A percentile compares a stretch with the other conserved stretches of the same genome.
These are phyloP conservation scores for Neogobius melanostomus DNA, from an alignment of 2,113 vertebrate genomes.

Conservation along the genomic window DNA sequence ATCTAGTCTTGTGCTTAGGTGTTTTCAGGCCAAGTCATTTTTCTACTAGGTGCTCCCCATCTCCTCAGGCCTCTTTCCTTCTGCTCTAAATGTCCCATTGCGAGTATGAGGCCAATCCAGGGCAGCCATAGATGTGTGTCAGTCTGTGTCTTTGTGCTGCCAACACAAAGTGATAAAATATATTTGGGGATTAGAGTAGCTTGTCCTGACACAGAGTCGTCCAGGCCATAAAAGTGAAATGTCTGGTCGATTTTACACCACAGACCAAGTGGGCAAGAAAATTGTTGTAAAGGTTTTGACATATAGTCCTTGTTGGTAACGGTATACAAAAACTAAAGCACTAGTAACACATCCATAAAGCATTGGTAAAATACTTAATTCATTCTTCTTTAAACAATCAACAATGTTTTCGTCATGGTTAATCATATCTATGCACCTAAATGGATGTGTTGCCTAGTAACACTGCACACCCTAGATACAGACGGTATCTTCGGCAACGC, in stretches of 20 bases:
- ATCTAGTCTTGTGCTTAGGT: conserved; percentile 20
- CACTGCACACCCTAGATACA: no score
- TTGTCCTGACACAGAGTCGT: neutral
- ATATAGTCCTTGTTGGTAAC: neutral
- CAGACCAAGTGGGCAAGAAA: neutral
- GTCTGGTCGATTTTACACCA: neutral
- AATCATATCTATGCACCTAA: no score
- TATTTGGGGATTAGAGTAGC: neutral
- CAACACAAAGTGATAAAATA: conserved; percentile 2
- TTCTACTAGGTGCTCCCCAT: conserved; percentile 12
- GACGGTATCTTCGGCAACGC: no score
- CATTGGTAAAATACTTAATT: no score
- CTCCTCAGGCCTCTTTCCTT: conserved; percentile 32
- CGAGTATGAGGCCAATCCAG: conserved; percentile 23
- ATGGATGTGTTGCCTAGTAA: no score
- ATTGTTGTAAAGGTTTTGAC: neutral
- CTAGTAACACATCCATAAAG: no score
- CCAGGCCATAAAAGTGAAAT: neutral
- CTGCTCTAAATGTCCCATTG: conserved; percentile 46
- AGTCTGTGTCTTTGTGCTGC: conserved; percentile 36
- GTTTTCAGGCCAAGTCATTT: conserved; percentile 28
- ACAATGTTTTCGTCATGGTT: no score
- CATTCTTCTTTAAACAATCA: no score
- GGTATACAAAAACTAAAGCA: no score
- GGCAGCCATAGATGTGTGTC: conserved; percentile 23